Conservation (phyloP, 2,797 vertebrate genomes). For the Aselliscus stoliczkanus region DNA sequence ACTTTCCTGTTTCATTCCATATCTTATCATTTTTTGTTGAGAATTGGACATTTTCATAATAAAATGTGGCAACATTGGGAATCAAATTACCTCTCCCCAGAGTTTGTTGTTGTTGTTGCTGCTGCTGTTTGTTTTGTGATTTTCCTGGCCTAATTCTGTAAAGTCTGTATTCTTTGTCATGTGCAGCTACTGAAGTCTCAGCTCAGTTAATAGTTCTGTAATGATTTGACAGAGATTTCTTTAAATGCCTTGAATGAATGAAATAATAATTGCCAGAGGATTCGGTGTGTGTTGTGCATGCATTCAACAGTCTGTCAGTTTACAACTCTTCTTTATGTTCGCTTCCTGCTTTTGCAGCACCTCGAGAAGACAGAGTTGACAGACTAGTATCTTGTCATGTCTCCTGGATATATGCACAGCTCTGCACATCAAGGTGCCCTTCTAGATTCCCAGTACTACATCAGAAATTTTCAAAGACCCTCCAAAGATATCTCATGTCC, state of each 20-base stretch:
- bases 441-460: not conserved
- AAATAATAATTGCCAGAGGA: not conserved
- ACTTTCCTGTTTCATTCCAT: not conserved
- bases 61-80: not conserved
- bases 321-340: not conserved
- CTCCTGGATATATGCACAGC: not conserved
- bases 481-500: not conserved
- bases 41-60: not conserved
- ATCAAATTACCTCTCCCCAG: not conserved
- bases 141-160: not conserved
- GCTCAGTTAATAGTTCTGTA: not conserved
- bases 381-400: not conserved
- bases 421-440: not conserved
- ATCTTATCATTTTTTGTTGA: not conserved
- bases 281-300: not conserved
- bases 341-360: not conserved
- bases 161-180: not conserved
- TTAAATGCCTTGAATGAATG: not conserved
- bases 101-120: not conserved
- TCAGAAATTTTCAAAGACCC: not conserved
- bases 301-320: not conserved
- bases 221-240: conserved; percentile 18
- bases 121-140: not conserved
- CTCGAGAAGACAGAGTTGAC: not conserved
- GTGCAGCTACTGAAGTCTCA: not conserved